Evolutionary conservation across 2,888 invertebrate species (phyloP).

Genomic region (Tipula vernalis): DNA sequence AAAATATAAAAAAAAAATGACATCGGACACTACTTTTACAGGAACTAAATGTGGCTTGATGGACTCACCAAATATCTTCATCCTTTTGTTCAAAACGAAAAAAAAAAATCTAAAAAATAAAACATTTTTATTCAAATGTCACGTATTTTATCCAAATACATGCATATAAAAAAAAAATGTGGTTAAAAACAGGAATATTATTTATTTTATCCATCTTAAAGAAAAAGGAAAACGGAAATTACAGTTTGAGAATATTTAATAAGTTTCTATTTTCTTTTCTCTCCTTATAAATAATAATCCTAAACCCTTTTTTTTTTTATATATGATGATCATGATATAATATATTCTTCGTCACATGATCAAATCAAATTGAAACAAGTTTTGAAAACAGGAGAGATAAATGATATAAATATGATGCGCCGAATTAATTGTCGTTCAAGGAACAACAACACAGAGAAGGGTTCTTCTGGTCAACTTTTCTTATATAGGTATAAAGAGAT

Average conservation of each 20-base stretch:
- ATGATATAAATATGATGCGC: conserved; percentile 4
- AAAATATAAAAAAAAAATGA: background rate
- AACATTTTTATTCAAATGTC: background rate
- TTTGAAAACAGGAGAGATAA: conserved; percentile 4
- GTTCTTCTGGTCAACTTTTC: background rate
- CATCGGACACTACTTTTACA: conserved; percentile 7
- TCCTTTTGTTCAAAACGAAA: background rate
- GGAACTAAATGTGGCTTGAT: conserved; percentile 9
- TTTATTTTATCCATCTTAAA: background rate
- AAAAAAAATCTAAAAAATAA: too few species aligned
- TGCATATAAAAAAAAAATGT: background rate
- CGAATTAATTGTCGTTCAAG: background rate
- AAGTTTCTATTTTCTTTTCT: conserved; percentile 7
- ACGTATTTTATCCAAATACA: conserved; percentile 5
- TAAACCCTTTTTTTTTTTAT: background rate
- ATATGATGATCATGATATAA: background rate
- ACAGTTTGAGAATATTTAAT: conserved; percentile 6
- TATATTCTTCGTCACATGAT: conserved; percentile 5
- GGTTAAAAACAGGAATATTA: conserved; percentile 8
- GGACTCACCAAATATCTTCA: conserved; percentile 10
- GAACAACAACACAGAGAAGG: background rate
- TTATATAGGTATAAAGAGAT: background rate
- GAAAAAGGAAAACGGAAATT: conserved; percentile 9
- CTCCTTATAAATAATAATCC: background rate
- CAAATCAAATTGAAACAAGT: conserved; percentile 7